These are phyloP conservation scores for Eubasilissa regina DNA, from an alignment of 1,140 invertebrate genomes.

Conservation along the genomic window DNA sequence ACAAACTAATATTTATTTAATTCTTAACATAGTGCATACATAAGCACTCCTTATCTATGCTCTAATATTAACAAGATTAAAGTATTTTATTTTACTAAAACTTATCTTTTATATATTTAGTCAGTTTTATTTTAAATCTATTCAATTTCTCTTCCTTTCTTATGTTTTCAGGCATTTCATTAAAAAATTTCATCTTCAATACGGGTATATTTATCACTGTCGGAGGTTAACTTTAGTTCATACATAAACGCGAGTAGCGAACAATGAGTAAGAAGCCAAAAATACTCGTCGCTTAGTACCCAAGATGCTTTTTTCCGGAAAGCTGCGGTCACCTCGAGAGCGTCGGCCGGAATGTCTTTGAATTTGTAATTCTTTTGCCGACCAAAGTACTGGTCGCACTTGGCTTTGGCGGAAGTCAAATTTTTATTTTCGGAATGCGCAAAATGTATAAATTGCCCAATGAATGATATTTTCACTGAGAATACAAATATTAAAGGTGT, in stretches of 20 bases:
- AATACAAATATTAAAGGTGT: too few species aligned
- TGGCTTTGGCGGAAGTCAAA: neutral
- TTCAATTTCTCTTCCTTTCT: too few species aligned
- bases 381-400: neutral
- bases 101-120: too few species aligned
- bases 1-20: too few species aligned
- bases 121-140: too few species aligned
- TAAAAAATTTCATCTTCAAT: too few species aligned
- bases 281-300: constrained; percentile 12
- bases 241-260: neutral
- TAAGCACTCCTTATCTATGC: too few species aligned
- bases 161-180: too few species aligned
- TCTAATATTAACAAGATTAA: too few species aligned
- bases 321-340: constrained; percentile 3
- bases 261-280: constrained; percentile 1
- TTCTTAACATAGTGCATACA: too few species aligned
- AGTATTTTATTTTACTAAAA: too few species aligned
- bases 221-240: constrained; percentile 8
- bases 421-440: neutral
- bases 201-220: neutral
- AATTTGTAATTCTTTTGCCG: constrained; percentile 25
- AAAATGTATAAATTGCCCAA: neutral
- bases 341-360: constrained; percentile 12
- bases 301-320: constrained; percentile 14
- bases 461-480: neutral